phyloP scores from a whole-genome alignment of 1,140 invertebrate species.

The Orchestia grillus region DNA sequence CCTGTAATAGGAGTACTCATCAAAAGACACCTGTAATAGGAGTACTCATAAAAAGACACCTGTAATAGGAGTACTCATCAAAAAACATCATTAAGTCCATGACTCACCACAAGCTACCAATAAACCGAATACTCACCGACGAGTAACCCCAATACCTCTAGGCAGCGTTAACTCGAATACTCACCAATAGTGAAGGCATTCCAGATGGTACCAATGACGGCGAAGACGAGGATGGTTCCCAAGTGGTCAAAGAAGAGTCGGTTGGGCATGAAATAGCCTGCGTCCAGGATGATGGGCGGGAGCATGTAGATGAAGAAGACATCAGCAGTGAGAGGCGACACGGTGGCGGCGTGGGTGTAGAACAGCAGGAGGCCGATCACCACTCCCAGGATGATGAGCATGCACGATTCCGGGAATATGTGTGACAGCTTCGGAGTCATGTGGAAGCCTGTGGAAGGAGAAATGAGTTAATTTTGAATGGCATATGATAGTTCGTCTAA shows the following conservation, averaged over 20 bases:
- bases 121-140: no score
- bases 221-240: slow-evolving; percentile 94
- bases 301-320: slow-evolving; percentile 97
- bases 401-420: slow-evolving; percentile 95
- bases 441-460: slow-evolving; percentile 85
- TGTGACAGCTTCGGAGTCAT: slow-evolving; percentile 89
- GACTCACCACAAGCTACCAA: no score
- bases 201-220: slow-evolving; percentile 95
- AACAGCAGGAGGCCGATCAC: slow-evolving; percentile 88
- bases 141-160: not conserved
- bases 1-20: no score
- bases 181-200: slow-evolving; percentile 96
- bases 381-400: slow-evolving; percentile 95
- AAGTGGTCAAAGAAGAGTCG: slow-evolving; percentile 95
- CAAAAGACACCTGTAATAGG: no score
- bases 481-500: no score
- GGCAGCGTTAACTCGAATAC: slow-evolving; percentile 67
- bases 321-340: slow-evolving; percentile 91
- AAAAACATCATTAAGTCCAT: no score
- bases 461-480: no score
- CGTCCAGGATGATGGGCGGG: slow-evolving; percentile 96
- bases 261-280: slow-evolving; percentile 99
- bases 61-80: no score
- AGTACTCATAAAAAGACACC: no score
- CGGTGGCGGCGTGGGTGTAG: slow-evolving; percentile 81